phyloP scores from a whole-genome alignment of 2,888 invertebrate genomes.

The Noctua fimbriata region DNA sequence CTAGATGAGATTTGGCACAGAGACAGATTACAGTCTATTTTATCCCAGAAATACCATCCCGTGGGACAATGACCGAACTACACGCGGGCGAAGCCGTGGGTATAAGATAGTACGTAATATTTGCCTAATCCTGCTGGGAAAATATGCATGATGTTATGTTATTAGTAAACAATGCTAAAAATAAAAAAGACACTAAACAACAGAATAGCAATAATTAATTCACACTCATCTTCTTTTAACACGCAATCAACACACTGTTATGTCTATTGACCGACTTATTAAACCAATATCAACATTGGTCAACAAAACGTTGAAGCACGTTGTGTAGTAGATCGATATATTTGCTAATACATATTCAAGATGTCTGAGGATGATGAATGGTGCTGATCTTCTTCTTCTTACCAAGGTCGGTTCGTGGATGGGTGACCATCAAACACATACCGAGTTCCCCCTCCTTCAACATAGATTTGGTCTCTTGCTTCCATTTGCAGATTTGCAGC shows the following conservation, averaged over 20 bases:
- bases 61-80: too few relatives aligned
- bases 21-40: too few relatives aligned
- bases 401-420: too few relatives aligned
- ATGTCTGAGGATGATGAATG: too few relatives aligned
- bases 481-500: neutral
- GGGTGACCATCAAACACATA: too few relatives aligned
- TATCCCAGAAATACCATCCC: too few relatives aligned
- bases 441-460: too few relatives aligned
- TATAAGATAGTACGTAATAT: neutral
- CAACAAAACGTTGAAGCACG: slow-evolving; percentile 4
- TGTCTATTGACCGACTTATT: slow-evolving; percentile 30
- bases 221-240: neutral
- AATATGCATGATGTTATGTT: too few relatives aligned
- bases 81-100: too few relatives aligned
- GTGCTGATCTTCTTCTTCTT: too few relatives aligned
- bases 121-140: neutral
- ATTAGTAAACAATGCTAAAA: too few relatives aligned
- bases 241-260: neutral
- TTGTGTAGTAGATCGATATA: neutral
- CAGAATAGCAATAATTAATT: neutral
- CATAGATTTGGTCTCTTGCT: neutral
- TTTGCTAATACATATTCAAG: slow-evolving; percentile 8
- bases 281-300: slow-evolving; percentile 13
- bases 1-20: too few relatives aligned
- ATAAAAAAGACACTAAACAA: neutral